Evolutionary conservation across 2,888 invertebrate species (phyloP).

Genomic region (Latrodectus hesperus): DNA sequence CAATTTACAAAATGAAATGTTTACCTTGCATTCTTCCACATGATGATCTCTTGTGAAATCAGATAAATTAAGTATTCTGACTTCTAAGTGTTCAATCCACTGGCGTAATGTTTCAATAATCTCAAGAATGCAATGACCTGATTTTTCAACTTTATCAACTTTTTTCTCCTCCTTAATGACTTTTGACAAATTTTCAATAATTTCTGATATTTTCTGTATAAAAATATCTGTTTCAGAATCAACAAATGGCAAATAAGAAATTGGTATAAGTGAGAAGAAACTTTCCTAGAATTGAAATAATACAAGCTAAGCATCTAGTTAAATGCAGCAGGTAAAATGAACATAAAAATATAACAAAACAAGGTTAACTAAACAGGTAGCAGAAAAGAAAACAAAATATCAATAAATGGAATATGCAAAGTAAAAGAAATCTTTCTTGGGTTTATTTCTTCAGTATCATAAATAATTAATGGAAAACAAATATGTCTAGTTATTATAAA

Average conservation of each 20-base stretch:
- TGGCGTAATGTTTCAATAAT: conserved; percentile 30
- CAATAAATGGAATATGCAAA: not conserved
- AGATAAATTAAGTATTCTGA: conserved; percentile 30
- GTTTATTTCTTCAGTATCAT: no score
- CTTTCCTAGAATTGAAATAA: conserved; percentile 44
- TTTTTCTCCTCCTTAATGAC: not conserved
- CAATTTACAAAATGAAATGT: not conserved
- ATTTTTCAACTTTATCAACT: not conserved
- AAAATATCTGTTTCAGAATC: conserved; percentile 55
- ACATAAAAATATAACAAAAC: not conserved
- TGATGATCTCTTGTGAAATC: conserved; percentile 12
- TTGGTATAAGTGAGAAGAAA: conserved; percentile 30
- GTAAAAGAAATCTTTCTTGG: not conserved
- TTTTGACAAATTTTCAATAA: conserved; percentile 10
- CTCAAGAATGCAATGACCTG: conserved; percentile 16
- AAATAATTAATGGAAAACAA: no score
- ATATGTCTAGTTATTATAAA: no score
- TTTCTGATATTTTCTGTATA: conserved; percentile 42
- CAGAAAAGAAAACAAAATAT: not conserved
- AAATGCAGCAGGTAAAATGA: no score
- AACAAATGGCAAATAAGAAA: conserved; percentile 18
- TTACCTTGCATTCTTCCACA: conserved; percentile 35
- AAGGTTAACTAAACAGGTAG: not conserved
- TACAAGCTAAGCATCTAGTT: not conserved
- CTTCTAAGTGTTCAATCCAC: conserved; percentile 52